phyloP scores from a whole-genome alignment of 2,113 vertebrate species.

The Periophthalmus modestus region DNA sequence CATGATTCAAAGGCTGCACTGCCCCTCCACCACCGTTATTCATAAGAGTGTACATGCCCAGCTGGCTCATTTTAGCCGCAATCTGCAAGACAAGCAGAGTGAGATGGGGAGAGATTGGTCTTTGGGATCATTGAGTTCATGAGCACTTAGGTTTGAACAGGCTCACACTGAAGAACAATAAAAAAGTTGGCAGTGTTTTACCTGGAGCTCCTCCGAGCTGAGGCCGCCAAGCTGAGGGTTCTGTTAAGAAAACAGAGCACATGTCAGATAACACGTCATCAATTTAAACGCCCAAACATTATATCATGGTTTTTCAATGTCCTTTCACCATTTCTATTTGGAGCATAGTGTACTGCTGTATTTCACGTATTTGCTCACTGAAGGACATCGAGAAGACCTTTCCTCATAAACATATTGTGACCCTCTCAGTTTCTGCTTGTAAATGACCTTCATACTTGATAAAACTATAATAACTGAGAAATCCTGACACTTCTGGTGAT shows the following conservation, averaged over 20 bases:
- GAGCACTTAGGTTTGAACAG: conserved; percentile 35
- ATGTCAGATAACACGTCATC: conserved; percentile 20
- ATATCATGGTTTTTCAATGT: neutral
- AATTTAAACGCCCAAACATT: neutral
- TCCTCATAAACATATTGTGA: neutral
- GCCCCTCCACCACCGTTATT: conserved; percentile 32
- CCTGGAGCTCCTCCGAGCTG: conserved; percentile 72
- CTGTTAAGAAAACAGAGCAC: conserved; percentile 39
- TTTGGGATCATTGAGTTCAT: conserved; percentile 46
- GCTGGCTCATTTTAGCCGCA: conserved; percentile 37
- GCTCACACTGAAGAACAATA: conserved; percentile 19
- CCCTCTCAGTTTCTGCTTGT: neutral
- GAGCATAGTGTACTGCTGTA: no score
- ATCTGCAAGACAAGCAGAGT: conserved; percentile 45
- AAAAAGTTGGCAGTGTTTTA: conserved; percentile 52
- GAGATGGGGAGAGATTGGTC: conserved; percentile 7
- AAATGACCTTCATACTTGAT: neutral
- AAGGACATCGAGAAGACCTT: neutral
- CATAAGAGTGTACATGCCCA: conserved; percentile 44
- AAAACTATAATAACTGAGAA: neutral
- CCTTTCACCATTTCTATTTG: neutral
- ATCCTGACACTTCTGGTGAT: neutral
- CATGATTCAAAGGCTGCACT: conserved; percentile 22
- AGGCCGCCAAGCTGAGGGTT: conserved; percentile 52
- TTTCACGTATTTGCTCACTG: neutral